A percentile compares a stretch with the other conserved stretches of the same genome.
Conservation (phyloP, 35 echinoderm and acorn worm species). For the Hemicentrotus pulcherrimus region DNA sequence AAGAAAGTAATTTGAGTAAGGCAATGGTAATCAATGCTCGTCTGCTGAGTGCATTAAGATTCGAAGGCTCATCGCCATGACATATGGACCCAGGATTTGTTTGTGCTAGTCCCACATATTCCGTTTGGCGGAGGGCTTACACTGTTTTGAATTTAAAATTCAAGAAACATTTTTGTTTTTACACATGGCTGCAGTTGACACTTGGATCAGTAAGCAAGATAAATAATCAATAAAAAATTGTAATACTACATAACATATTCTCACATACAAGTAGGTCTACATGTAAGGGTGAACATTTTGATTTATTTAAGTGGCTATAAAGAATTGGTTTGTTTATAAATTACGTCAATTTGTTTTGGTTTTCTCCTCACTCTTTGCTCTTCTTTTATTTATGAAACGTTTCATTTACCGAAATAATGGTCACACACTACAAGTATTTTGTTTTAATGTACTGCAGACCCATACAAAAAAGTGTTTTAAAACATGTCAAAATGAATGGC, state of each 20-base stretch:
- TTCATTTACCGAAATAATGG: background rate
- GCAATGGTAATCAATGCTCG: background rate
- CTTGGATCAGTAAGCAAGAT: background rate
- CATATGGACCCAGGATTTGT: background rate
- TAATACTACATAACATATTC: background rate
- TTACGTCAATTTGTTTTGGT: background rate
- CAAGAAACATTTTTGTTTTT: background rate
- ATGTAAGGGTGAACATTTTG: background rate
- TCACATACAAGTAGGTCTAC: background rate
- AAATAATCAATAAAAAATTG: background rate
- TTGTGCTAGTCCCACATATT: background rate
- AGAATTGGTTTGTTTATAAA: background rate
- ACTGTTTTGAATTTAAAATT: background rate
- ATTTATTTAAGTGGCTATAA: background rate
- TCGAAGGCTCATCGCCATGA: background rate
- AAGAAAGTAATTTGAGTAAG: conserved; percentile 9
- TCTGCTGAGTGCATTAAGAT: conserved; percentile 17
- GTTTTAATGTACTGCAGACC: background rate
- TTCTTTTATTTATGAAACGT: background rate
- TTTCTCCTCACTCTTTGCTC: background rate
- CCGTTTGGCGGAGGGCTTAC: background rate
- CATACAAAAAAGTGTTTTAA: background rate
- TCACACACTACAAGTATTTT: background rate
- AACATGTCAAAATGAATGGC: background rate
- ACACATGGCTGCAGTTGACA: conserved; percentile 1